Percentiles rank a stretch among this genome's conserved stretches.
Evolutionary conservation across 2,888 invertebrate genomes (phyloP).

Genomic region (Bombyx huttoni): DNA sequence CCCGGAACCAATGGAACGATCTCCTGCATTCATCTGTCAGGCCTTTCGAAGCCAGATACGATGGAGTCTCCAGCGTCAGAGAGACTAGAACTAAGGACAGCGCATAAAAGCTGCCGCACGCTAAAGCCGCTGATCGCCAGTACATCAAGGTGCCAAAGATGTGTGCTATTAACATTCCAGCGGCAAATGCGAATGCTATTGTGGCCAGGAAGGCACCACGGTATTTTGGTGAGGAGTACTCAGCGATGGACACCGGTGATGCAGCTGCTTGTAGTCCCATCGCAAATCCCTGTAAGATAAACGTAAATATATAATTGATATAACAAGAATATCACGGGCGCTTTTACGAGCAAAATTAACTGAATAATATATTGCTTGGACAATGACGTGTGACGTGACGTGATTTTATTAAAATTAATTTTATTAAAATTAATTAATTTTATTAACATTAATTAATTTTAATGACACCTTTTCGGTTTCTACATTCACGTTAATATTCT

Average conservation of each 20-base stretch:
- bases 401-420: no score
- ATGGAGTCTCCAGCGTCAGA: slow-evolving; percentile 76
- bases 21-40: slow-evolving; percentile 66
- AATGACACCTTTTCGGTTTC: no score
- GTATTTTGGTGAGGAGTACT: slow-evolving; percentile 69
- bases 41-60: slow-evolving; percentile 74
- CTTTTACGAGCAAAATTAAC: no score
- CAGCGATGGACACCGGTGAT: slow-evolving; percentile 59
- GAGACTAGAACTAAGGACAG: slow-evolving; percentile 64
- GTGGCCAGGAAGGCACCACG: slow-evolving; percentile 76
- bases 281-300: slow-evolving; percentile 53
- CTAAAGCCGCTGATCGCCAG: slow-evolving; percentile 72
- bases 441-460: no score
- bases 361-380: no score
- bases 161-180: slow-evolving; percentile 77
- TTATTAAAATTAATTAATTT: no score
- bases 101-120: slow-evolving; percentile 62
- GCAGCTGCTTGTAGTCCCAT: slow-evolving; percentile 68
- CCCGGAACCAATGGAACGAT: slow-evolving; percentile 74
- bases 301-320: not conserved
- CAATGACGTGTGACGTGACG: no score
- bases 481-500: no score
- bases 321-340: no score
- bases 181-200: slow-evolving; percentile 74
- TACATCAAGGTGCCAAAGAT: slow-evolving; percentile 73